Base-by-base conservation (phyloP, 1,140 invertebrate genomes). In the Drosophila tsacasi region DNA sequence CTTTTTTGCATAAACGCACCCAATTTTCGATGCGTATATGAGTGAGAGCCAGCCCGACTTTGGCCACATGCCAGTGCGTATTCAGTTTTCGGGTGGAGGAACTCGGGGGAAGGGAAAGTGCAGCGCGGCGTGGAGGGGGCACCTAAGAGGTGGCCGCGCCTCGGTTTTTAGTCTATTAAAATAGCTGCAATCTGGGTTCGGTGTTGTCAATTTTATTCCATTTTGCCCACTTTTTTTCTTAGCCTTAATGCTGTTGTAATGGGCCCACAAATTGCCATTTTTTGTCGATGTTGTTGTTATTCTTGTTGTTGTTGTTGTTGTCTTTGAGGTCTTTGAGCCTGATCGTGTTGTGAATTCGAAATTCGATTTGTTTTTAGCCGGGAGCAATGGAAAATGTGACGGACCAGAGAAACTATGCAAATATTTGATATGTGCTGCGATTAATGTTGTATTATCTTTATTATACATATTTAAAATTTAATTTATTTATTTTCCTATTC, bases 1-100 rank as follows among this genome's bases (percentile, higher is more conserved):
- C 80, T 79, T 74, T 84, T 84, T 89, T 87, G 83, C 83, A 87
- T 87, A 87, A 89, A 89, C 83, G 83, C 83, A 87, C 83, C 83
- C 83, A 87, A 87, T 87, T 87, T 87, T 80, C 65, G 76, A 83
- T 86, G 84, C 64, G 68, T 59, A 52, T 65, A 81, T 76, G 83
- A 72, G 75, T 66, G 72, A 76, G 74, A 44, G 77, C 32, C 39
- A 67, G 58, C 52, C 50, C 52, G 76, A 39, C 44, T 66, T 74
- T 78, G 79, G 80, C 74, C 74, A 78, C 80, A 85, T 85, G 80
- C 83, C 83, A 77, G 64, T 87, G 83, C 83, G 84, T 87, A 83
- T 66, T 60, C 57, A n/a, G 8, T 12, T 30, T 44, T 59, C 5
- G 10, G 27, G 59, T n/a, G 39, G 44, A 39, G 19, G 49, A 39